These are phyloP conservation scores for Lutraria rhynchaena DNA, from an alignment of 1,140 invertebrate species.

Conservation along the genomic window DNA sequence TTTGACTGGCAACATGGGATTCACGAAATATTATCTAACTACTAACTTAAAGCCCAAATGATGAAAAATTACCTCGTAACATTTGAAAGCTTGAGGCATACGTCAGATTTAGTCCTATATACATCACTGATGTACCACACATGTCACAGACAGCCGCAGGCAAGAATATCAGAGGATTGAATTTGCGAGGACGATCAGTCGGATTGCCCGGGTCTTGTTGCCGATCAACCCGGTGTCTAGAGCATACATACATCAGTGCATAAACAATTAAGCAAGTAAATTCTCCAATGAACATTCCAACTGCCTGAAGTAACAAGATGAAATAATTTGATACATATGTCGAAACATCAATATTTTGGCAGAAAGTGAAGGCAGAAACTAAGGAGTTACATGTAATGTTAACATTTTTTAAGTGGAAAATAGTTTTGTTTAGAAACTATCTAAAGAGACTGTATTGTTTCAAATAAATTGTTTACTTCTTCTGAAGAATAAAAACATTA, in stretches of 20 bases:
- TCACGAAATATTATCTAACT: no score
- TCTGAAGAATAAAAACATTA: no score
- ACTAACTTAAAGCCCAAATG: no score
- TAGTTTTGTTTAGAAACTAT: no score
- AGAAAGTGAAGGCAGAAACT: no score
- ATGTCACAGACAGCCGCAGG: conserved; percentile 94
- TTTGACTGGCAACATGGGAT: no score
- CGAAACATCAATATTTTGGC: neutral
- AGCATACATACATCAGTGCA: conserved; percentile 44
- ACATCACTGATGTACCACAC: conserved; percentile 92
- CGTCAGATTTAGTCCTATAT: conserved; percentile 95
- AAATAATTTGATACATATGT: neutral
- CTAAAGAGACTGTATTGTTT: no score
- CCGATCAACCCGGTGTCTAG: conserved; percentile 56
- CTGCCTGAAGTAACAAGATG: conserved; percentile 85
- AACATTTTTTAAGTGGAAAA: no score
- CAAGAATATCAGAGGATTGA: conserved; percentile 90
- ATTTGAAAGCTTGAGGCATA: conserved; percentile 98
- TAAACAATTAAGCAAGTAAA: conserved; percentile 91
- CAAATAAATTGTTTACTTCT: no score
- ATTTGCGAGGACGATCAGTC: conserved; percentile 48
- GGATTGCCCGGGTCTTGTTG: conserved; percentile 78
- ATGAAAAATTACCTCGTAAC: conserved; percentile 89
- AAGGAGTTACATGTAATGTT: no score
- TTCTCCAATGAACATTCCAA: conserved; percentile 95